A percentile compares a stretch with the other conserved stretches of the same genome.
Conservation (phyloP, 2,797 vertebrate species). For the Ptychobarbus kaznakovi region DNA sequence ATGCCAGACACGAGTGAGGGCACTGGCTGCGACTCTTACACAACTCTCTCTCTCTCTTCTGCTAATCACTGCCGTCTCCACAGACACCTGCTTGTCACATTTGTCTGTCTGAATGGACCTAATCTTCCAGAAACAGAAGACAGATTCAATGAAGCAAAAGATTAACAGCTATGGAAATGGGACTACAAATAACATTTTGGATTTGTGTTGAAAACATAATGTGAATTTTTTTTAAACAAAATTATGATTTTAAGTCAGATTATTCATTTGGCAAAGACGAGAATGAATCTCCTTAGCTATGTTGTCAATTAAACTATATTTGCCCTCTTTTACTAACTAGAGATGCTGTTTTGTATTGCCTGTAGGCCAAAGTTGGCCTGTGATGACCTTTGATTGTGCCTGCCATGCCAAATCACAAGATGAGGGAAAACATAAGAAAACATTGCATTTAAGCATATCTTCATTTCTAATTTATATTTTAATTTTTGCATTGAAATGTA, state of each 20-base stretch:
- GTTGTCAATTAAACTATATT: background rate
- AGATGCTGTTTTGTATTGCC: background rate
- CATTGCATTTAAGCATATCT: background rate
- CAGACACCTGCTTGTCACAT: slow-evolving; percentile 50
- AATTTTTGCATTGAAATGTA: background rate
- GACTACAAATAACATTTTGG: background rate
- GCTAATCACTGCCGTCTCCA: slow-evolving; percentile 37
- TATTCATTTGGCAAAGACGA: background rate
- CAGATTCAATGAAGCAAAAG: background rate
- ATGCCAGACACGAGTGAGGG: slow-evolving; percentile 41
- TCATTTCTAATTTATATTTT: background rate
- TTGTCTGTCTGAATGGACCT: slow-evolving; percentile 41
- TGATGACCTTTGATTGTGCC: background rate
- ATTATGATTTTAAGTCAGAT: background rate
- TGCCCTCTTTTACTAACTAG: background rate
- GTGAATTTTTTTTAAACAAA: background rate
- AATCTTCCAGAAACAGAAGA: slow-evolving; percentile 20
- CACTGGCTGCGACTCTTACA: slow-evolving; percentile 3
- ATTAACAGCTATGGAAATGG: background rate
- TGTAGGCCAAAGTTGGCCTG: background rate
- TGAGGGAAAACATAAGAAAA: background rate
- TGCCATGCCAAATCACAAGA: background rate
- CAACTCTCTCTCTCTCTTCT: slow-evolving; percentile 12
- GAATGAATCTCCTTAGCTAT: background rate
- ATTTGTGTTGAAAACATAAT: background rate